These are phyloP conservation scores for Smutsia temminckii DNA, from an alignment of 2,797 vertebrate species.

Conservation along the genomic window DNA sequence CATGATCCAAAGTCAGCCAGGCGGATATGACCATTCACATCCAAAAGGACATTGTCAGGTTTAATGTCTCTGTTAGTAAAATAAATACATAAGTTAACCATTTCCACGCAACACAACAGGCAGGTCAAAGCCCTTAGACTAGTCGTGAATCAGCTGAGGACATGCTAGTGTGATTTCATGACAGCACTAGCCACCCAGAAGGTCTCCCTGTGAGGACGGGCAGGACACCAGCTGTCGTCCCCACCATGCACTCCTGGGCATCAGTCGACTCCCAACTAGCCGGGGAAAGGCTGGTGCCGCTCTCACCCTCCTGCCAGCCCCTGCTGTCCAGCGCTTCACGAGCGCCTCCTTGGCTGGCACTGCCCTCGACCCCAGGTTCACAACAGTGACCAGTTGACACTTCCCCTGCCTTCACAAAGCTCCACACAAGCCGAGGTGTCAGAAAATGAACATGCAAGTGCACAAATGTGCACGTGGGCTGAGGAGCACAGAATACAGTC, in stretches of 20 bases:
- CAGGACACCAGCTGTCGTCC: accelerated
- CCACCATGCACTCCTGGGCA: too few relatives aligned
- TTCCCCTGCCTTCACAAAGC: background rate
- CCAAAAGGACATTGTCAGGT: constrained; percentile 96
- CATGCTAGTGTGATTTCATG: background rate
- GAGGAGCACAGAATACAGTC: accelerated
- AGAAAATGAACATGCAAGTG: background rate
- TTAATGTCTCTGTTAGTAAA: constrained; percentile 92
- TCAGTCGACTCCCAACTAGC: accelerated
- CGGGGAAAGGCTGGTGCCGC: accelerated
- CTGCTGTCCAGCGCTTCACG: too few relatives aligned
- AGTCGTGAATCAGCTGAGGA: background rate
- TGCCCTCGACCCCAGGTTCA: background rate
- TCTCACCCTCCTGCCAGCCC: background rate
- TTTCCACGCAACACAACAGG: background rate
- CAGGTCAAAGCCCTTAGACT: background rate
- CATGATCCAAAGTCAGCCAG: constrained; percentile 98
- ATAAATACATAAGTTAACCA: constrained; percentile 30
- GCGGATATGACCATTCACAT: constrained; percentile 96
- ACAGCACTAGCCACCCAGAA: background rate
- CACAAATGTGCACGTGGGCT: background rate
- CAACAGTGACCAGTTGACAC: accelerated
- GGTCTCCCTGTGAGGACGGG: accelerated
- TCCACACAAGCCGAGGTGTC: background rate
- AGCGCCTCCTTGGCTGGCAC: background rate